Conservation (phyloP, 1,140 invertebrate genomes). For the Cataglyphis hispanica region DNA sequence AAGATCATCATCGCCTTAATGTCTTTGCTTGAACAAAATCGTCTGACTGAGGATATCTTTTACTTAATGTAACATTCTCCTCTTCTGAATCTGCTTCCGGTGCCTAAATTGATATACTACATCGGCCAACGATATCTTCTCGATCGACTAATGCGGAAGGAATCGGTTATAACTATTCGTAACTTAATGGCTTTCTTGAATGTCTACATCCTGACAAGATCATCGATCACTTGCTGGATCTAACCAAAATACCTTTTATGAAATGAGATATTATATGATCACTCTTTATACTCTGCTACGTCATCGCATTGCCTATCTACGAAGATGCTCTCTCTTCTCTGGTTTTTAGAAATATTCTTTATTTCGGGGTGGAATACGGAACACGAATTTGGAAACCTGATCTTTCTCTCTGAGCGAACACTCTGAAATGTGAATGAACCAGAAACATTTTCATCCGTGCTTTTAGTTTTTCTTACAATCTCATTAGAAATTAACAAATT, state of each 20-base stretch:
- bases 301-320: slow-evolving; percentile 22
- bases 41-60: neutral
- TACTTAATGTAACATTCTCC: neutral
- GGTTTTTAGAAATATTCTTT: slow-evolving; percentile 5
- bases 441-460: slow-evolving; percentile 28
- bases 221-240: slow-evolving; percentile 6
- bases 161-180: slow-evolving; percentile 12
- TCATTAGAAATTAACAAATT: slow-evolving; percentile 57
- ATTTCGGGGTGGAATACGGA: neutral
- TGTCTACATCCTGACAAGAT: neutral
- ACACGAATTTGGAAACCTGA: neutral
- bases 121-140: neutral
- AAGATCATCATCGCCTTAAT: neutral
- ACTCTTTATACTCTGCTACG: slow-evolving; percentile 15
- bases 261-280: slow-evolving; percentile 25
- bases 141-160: slow-evolving; percentile 1
- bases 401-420: neutral
- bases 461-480: neutral
- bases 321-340: slow-evolving; percentile 26
- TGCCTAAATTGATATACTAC: slow-evolving; percentile 28
- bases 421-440: slow-evolving; percentile 3
- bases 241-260: slow-evolving; percentile 20
- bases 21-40: slow-evolving; percentile 18
- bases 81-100: slow-evolving; percentile 19
- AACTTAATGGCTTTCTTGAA: slow-evolving; percentile 24